Base-by-base conservation (phyloP, 2,888 invertebrate species). In the Macrosoma leucophasiata region DNA sequence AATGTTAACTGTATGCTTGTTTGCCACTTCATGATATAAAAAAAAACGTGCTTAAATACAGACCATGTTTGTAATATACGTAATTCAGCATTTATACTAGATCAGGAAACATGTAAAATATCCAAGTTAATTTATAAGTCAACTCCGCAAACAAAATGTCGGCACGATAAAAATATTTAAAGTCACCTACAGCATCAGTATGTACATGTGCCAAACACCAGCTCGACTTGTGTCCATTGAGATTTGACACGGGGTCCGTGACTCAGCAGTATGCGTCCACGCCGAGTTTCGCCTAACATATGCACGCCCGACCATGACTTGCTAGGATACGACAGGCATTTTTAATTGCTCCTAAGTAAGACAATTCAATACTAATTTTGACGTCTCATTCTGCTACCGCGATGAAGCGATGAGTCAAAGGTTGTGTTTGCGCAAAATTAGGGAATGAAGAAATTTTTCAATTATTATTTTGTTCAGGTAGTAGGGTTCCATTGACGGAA, bases 201-300 rank as follows among this genome's bases (percentile, higher is more conserved):
- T 33, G 25, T 40, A 68, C 77, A 79, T 65, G 67, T 77, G 78
- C 64, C 56, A 61, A 70, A 65, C 74, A 75, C 55, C 58, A 62
- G 64, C 52, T 52, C 57, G 60, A 55, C 63, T 58, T 50, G 48
- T 70, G 69, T 74, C 75, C 68, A 71, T 76, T 62, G 75, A 74
- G 77, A 77, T 78, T 79, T 79, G 79, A 79, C 76, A 72, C 65
- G 66, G 79, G 75, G 70, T 68, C 47, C 53, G 54, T 79, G 79
- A 79, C 47, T 68, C 70, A 62, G 76, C 79, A 55, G 41, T 62
- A 64, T 56, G 36, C 41, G 46, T 39, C 38, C 48, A 31, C 46
- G 40, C 37, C 50, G 63, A 65, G 61, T 65, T 61, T 50, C 54
- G 52, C 54, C 46, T 50, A 64, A 69, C 76, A 76, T 67, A 76